A percentile compares a stretch with the other conserved stretches of the same genome.
phyloP scores from a whole-genome alignment of 2,113 vertebrate genomes.

The Syngnathoides biaculeatus region DNA sequence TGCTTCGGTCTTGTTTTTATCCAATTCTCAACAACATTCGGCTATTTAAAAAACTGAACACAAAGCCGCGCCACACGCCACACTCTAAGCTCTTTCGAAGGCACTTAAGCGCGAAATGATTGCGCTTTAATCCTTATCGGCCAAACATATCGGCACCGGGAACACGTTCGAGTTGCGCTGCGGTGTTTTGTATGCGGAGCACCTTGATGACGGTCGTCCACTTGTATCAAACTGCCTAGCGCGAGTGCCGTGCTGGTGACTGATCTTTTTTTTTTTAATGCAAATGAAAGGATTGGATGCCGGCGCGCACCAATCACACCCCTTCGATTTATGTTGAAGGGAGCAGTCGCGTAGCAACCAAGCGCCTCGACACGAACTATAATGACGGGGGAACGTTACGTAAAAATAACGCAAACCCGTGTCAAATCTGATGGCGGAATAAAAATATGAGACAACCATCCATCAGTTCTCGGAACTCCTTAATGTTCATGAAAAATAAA shows the following conservation, averaged over 20 bases:
- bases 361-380: neutral
- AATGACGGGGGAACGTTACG: neutral
- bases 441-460: too few species aligned
- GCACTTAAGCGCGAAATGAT: neutral
- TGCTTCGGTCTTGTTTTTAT: too few species aligned
- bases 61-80: neutral
- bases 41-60: too few species aligned
- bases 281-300: constrained; percentile 57
- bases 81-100: neutral
- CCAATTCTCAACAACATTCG: too few species aligned
- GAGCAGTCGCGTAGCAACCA: constrained; percentile 69
- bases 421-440: neutral
- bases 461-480: too few species aligned
- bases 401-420: neutral
- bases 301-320: constrained; percentile 55
- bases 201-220: constrained; percentile 1
- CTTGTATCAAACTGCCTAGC: neutral
- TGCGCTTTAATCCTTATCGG: neutral
- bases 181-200: constrained; percentile 11
- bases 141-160: neutral
- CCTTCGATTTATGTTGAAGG: constrained; percentile 62
- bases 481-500: too few species aligned
- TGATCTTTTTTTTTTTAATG: constrained; percentile 45
- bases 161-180: neutral
- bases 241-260: neutral